These are phyloP conservation scores for Willisornis vidua DNA, from an alignment of 2,113 vertebrate genomes.

Conservation along the genomic window DNA sequence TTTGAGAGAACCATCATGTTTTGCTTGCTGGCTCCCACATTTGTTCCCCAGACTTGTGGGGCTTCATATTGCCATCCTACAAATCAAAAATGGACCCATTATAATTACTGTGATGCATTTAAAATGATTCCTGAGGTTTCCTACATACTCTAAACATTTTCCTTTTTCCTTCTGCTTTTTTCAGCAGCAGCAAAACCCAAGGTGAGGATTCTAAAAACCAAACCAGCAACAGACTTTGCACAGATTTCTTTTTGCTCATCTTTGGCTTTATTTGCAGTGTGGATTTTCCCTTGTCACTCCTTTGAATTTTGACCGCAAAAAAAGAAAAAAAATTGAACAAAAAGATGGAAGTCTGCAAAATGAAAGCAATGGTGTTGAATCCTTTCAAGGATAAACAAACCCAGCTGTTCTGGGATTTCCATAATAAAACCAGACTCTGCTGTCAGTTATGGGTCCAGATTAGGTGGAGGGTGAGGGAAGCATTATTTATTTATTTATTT, in stretches of 20 bases:
- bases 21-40: neutral
- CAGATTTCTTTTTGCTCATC: conserved; percentile 8
- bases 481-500: neutral
- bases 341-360: conserved; percentile 37
- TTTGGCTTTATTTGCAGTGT: conserved; percentile 41
- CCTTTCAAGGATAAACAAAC: conserved; percentile 52
- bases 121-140: neutral
- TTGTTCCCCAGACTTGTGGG: neutral
- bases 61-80: neutral
- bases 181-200: neutral
- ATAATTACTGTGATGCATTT: neutral
- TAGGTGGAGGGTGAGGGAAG: neutral
- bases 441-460: neutral
- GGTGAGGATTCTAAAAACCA: conserved; percentile 34
- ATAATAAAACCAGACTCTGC: neutral
- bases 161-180: neutral
- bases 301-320: conserved; percentile 37
- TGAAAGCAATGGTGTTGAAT: neutral
- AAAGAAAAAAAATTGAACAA: neutral
- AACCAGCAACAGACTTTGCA: neutral
- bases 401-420: conserved; percentile 40
- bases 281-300: conserved; percentile 34
- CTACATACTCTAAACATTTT: accelerated
- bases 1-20: conserved; percentile 3
- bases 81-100: neutral